phyloP scores from a whole-genome alignment of 2,888 invertebrate species.

The Merodon equestris region DNA sequence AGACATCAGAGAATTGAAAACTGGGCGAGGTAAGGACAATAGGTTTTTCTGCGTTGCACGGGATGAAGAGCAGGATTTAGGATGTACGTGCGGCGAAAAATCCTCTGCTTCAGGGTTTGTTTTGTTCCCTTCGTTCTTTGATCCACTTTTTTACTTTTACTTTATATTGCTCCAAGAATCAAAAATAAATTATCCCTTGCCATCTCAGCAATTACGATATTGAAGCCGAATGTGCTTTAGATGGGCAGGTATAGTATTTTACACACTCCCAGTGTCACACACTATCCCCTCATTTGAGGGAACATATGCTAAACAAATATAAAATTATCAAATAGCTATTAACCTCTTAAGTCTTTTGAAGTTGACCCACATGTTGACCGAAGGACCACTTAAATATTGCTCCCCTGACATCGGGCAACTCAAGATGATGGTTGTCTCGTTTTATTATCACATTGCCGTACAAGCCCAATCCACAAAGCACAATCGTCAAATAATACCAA shows the following conservation, averaged over 20 bases:
- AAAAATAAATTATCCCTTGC: neutral
- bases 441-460: slow-evolving; percentile 60
- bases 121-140: neutral
- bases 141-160: slow-evolving; percentile 1
- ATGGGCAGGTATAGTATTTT: no score
- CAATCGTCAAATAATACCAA: slow-evolving; percentile 62
- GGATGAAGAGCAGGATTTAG: no score
- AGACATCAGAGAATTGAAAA: slow-evolving; percentile 55
- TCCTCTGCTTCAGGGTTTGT: slow-evolving; percentile 11
- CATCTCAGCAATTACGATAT: no score
- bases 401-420: slow-evolving; percentile 55
- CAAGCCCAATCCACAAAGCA: slow-evolving; percentile 34
- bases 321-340: slow-evolving; percentile 57
- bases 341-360: slow-evolving; percentile 43
- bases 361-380: slow-evolving; percentile 47
- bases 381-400: slow-evolving; percentile 53
- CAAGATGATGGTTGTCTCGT: slow-evolving; percentile 38
- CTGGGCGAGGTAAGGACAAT: slow-evolving; percentile 45
- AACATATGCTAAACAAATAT: slow-evolving; percentile 19
- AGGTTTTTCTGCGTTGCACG: slow-evolving; percentile 29
- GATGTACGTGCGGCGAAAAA: no score
- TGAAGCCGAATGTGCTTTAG: neutral
- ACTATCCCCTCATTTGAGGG: no score
- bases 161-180: no score
- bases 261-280: no score